These are phyloP conservation scores for Aphis gossypii DNA, from an alignment of 1,140 invertebrate genomes.

Conservation along the genomic window DNA sequence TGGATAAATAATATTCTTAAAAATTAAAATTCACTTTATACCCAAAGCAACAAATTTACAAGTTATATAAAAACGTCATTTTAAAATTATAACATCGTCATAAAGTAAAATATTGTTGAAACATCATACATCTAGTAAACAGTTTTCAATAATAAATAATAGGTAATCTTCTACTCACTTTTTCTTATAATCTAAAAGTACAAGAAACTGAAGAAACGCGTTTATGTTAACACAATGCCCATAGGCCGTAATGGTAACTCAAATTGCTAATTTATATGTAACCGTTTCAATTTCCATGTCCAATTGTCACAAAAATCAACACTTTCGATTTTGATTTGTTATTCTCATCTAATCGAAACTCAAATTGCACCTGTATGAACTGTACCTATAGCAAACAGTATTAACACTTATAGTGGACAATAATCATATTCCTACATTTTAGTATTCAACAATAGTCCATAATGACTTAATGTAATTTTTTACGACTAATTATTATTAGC, in stretches of 20 bases:
- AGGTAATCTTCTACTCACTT: no score
- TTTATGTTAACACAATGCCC: background rate
- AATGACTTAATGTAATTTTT: background rate
- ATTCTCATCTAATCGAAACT: background rate
- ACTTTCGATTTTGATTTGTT: background rate
- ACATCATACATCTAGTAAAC: no score
- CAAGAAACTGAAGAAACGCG: background rate
- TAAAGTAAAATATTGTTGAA: background rate
- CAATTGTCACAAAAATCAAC: background rate
- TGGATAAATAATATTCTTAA: no score
- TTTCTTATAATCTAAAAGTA: background rate
- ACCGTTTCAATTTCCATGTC: background rate
- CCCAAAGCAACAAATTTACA: background rate
- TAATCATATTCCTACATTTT: background rate
- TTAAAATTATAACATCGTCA: background rate
- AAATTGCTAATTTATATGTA: background rate
- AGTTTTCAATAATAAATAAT: background rate
- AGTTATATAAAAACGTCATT: background rate
- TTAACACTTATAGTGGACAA: background rate
- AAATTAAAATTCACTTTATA: background rate
- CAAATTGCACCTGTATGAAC: background rate
- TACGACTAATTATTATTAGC: background rate
- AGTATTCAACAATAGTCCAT: background rate
- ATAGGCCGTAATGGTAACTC: background rate
- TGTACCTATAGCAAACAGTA: background rate